Evolutionary conservation across 53 echinoderm and acorn worm genomes (phyloP).

Genomic region (Temnopleurus reevesii): DNA sequence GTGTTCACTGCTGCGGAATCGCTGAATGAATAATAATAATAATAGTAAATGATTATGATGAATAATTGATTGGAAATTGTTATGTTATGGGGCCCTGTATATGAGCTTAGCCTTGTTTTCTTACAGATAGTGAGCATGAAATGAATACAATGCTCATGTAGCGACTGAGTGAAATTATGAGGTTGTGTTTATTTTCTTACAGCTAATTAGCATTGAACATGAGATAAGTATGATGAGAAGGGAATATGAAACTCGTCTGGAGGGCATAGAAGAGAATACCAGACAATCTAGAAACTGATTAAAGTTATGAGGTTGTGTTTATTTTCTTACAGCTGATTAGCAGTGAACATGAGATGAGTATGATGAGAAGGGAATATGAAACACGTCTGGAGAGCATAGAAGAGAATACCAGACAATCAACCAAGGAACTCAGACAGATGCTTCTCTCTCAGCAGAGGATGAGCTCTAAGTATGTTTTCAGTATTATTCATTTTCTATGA

Average conservation of each 20-base stretch:
- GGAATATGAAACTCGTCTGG: slow-evolving; percentile 79
- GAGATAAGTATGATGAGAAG: slow-evolving; percentile 73
- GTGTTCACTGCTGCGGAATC: no score
- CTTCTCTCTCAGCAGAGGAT: slow-evolving; percentile 86
- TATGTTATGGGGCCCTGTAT: no score
- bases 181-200: no score
- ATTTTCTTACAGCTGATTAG: slow-evolving; percentile 52
- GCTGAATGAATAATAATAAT: no score
- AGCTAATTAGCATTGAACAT: slow-evolving; percentile 72
- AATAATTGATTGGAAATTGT: no score
- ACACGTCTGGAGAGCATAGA: slow-evolving; percentile 83
- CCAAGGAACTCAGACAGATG: slow-evolving; percentile 87
- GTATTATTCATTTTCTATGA: no score
- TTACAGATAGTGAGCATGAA: no score
- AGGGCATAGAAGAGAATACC: slow-evolving; percentile 73
- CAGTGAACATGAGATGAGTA: slow-evolving; percentile 84
- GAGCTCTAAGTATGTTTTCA: slow-evolving; percentile 60
- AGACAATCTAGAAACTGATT: slow-evolving; percentile 75
- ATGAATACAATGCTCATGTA: no score
- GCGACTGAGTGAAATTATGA: no score
- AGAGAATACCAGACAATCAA: slow-evolving; percentile 73
- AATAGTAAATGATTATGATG: no score
- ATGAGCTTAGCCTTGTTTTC: no score
- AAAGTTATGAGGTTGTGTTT: slow-evolving; percentile 5
- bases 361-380: slow-evolving; percentile 79